Conservation (phyloP, 2,888 invertebrate genomes). For the Eubasilissa splendida region DNA sequence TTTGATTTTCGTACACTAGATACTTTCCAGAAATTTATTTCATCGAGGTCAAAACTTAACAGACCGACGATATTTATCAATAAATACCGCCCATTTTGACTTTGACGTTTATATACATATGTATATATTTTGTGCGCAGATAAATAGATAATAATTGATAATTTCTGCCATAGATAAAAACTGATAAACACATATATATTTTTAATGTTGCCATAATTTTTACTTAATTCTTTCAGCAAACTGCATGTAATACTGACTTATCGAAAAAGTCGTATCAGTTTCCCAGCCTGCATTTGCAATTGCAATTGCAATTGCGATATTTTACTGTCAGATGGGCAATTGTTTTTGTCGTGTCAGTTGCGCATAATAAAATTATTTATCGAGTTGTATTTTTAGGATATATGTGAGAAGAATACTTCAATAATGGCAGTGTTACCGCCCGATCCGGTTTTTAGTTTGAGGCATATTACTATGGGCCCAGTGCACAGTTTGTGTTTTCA, state of each 20-base stretch:
- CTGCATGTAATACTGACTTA: no score
- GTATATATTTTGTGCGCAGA: no score
- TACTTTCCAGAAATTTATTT: conserved; percentile 12
- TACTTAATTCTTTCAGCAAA: no score
- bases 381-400: conserved; percentile 27
- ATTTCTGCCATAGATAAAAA: no score
- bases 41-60: not conserved
- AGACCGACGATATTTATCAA: not conserved
- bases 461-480: conserved; percentile 79
- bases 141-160: no score
- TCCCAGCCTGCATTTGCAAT: not conserved
- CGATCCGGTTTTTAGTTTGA: conserved; percentile 83
- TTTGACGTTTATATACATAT: not conserved
- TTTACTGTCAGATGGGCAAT: conserved; percentile 39
- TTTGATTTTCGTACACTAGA: conserved; percentile 18
- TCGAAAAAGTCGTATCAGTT: not conserved
- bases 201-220: no score
- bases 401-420: conserved; percentile 34
- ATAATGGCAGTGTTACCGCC: conserved; percentile 82
- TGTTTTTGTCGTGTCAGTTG: conserved; percentile 33
- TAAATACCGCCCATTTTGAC: conserved; percentile 16
- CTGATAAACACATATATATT: no score
- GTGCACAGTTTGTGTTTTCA: conserved; percentile 83
- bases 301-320: not conserved
- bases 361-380: conserved; percentile 27